These are phyloP conservation scores for Mesocentrotus franciscanus DNA, from an alignment of 53 echinoderm and acorn worm species.

Conservation along the genomic window DNA sequence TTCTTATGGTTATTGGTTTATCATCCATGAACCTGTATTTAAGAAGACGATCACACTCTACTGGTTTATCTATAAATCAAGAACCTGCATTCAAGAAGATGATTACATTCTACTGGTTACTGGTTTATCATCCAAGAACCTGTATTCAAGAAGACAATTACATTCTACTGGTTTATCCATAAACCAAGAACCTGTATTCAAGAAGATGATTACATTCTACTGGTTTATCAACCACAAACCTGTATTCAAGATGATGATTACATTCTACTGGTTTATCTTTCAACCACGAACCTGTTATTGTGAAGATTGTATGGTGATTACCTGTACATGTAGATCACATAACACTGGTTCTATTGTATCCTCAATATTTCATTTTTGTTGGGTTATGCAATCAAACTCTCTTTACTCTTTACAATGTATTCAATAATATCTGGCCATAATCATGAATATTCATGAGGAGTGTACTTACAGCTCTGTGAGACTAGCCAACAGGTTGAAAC, in stretches of 20 bases:
- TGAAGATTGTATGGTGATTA: too few relatives aligned
- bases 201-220: background rate
- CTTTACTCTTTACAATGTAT: background rate
- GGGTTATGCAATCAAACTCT: background rate
- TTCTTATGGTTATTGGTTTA: background rate
- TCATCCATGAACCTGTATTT: background rate
- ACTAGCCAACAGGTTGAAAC: conserved; percentile 2
- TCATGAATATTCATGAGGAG: background rate
- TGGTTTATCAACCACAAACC: background rate
- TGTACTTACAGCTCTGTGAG: conserved; percentile 17
- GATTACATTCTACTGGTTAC: background rate
- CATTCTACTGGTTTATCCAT: background rate
- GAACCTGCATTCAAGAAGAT: background rate
- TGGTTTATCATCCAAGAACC: background rate
- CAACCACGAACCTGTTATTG: too few relatives aligned
- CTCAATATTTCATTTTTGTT: background rate
- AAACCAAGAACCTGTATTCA: background rate
- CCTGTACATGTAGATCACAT: too few relatives aligned
- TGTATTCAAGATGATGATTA: background rate
- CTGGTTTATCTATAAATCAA: background rate
- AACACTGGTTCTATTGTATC: background rate
- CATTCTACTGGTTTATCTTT: too few relatives aligned
- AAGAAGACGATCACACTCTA: background rate
- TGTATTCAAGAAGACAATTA: background rate
- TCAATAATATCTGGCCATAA: background rate